phyloP scores from a whole-genome alignment of 2,888 invertebrate species.

The Chrysolina oricalcia region DNA sequence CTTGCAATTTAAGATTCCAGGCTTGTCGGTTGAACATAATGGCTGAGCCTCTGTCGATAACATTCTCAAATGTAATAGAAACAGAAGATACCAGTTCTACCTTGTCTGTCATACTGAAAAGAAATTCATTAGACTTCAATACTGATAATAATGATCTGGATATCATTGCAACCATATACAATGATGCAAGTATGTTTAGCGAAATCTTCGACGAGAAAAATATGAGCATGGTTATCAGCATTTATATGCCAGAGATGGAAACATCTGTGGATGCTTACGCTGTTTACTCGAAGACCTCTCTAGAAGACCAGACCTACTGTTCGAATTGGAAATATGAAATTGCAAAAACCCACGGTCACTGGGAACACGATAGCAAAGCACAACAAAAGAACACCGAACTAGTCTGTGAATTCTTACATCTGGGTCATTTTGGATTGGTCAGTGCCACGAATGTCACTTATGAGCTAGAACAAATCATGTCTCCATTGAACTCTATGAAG shows the following conservation, averaged over 20 bases:
- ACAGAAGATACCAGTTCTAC: not conserved
- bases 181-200: slow-evolving; percentile 47
- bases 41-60: not conserved
- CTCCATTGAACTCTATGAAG: not conserved
- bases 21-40: not conserved
- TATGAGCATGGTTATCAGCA: slow-evolving; percentile 47
- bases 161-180: slow-evolving; percentile 46
- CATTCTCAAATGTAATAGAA: not conserved
- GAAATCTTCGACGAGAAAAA: slow-evolving; percentile 29
- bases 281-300: not conserved
- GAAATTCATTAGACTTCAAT: not conserved
- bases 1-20: not conserved
- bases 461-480: slow-evolving; percentile 6
- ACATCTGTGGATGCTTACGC: not conserved
- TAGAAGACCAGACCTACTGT: not conserved
- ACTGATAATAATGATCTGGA: slow-evolving; percentile 29
- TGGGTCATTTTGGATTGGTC: not conserved
- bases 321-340: slow-evolving; percentile 11
- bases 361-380: not conserved
- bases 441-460: not conserved
- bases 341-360: not conserved
- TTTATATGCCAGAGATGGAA: slow-evolving; percentile 45
- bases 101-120: not conserved
- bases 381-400: not conserved
- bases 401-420: not conserved